These are phyloP conservation scores for Cephonodes hylas DNA, from an alignment of 2,888 invertebrate species.

Conservation along the genomic window DNA sequence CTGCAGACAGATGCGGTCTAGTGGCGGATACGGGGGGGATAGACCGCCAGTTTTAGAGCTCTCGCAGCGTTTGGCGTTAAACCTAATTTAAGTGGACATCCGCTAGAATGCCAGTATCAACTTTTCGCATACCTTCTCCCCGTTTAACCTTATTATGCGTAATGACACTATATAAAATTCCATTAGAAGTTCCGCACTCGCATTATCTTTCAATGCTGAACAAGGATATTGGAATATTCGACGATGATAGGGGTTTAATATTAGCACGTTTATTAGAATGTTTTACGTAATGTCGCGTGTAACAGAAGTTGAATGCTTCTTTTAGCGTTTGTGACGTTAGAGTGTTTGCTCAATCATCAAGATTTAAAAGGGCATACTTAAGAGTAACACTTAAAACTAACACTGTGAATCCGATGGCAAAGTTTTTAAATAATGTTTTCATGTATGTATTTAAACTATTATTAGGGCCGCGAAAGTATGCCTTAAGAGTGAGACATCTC, in stretches of 20 bases:
- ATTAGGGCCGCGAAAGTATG: too few relatives aligned
- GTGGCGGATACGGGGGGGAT: constrained; percentile 12
- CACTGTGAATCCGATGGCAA: too few relatives aligned
- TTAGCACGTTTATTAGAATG: neutral
- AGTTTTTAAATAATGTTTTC: too few relatives aligned
- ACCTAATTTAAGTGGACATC: constrained; percentile 24
- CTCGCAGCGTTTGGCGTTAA: constrained; percentile 21
- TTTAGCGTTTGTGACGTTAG: too few relatives aligned
- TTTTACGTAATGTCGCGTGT: neutral
- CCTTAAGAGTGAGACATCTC: too few relatives aligned
- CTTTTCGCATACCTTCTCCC: constrained; percentile 33
- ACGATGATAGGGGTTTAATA: neutral
- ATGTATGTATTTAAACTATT: too few relatives aligned
- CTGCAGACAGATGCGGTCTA: constrained; percentile 15
- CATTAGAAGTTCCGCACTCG: neutral
- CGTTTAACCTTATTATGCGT: constrained; percentile 31
- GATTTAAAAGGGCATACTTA: too few relatives aligned
- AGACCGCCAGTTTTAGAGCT: neutral
- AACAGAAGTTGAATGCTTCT: too few relatives aligned
- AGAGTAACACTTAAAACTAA: too few relatives aligned
- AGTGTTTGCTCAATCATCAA: too few relatives aligned
- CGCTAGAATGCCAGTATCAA: constrained; percentile 15
- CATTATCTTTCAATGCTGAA: neutral
- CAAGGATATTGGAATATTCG: neutral
- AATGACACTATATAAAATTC: constrained; percentile 14